Conservation (phyloP, 2,113 vertebrate species). For the Grammomys dolichurus region DNA sequence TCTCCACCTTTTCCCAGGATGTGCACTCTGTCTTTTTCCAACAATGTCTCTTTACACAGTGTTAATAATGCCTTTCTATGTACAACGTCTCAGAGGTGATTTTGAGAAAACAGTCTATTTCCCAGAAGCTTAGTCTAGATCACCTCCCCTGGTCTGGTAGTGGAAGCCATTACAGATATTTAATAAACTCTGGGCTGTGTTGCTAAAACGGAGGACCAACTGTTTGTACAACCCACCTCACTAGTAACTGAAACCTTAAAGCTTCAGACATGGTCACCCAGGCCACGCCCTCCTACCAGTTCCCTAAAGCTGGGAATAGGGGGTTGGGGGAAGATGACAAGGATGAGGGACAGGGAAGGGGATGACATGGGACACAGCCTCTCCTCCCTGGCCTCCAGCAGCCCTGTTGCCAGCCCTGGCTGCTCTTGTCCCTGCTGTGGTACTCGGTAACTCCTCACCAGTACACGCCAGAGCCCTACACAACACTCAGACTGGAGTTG, state of each 20-base stretch:
- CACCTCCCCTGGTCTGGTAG: not conserved
- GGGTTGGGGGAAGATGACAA: too few relatives aligned
- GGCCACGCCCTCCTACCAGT: too few relatives aligned
- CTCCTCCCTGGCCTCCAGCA: rapidly evolving
- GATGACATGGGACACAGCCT: too few relatives aligned
- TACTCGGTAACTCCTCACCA: rapidly evolving
- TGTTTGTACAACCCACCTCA: not conserved
- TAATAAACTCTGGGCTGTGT: rapidly evolving
- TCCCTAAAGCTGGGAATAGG: rapidly evolving
- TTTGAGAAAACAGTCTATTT: not conserved
- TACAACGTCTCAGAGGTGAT: not conserved
- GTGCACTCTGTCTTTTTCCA: not conserved
- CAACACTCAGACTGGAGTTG: too few relatives aligned
- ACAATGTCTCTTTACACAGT: not conserved
- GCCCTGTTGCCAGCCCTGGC: rapidly evolving
- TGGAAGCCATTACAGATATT: not conserved
- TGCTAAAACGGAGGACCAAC: rapidly evolving
- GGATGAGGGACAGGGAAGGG: too few relatives aligned
- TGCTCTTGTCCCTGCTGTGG: rapidly evolving
- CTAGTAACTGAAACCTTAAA: not conserved
- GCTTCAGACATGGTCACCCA: not conserved
- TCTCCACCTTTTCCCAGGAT: not conserved
- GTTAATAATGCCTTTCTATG: not conserved
- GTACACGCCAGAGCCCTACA: rapidly evolving
- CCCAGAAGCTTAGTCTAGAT: not conserved